Percentiles rank a stretch among this genome's conserved stretches.
phyloP scores from a whole-genome alignment of 2,113 vertebrate species.

The Scalopus aquaticus region DNA sequence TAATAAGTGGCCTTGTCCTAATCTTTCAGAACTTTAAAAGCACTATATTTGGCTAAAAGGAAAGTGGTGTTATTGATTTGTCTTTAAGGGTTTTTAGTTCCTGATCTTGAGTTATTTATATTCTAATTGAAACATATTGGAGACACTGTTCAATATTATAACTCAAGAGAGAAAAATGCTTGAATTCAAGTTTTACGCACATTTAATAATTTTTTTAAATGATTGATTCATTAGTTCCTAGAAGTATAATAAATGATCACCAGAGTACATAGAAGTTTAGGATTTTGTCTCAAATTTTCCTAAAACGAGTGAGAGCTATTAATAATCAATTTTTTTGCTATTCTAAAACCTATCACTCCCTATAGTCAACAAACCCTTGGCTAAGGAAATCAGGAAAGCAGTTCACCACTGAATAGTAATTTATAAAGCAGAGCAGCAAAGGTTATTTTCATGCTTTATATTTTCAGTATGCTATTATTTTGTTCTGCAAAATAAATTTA shows the following conservation, averaged over 20 bases:
- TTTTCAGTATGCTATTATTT: slow-evolving; percentile 39
- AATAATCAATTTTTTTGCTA: neutral
- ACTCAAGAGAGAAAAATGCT: slow-evolving; percentile 42
- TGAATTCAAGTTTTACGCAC: neutral
- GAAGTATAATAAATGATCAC: slow-evolving; percentile 49
- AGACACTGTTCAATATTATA: neutral
- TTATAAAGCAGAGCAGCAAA: slow-evolving; percentile 10
- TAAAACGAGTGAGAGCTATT: slow-evolving; percentile 21
- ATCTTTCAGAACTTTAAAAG: slow-evolving; percentile 67
- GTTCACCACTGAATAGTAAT: neutral
- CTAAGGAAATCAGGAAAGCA: neutral
- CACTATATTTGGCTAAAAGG: slow-evolving; percentile 43
- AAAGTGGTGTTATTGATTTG: slow-evolving; percentile 56
- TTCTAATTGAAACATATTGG: slow-evolving; percentile 15
- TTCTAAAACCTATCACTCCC: slow-evolving; percentile 11
- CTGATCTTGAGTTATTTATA: slow-evolving; percentile 69
- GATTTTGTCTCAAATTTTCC: slow-evolving; percentile 10
- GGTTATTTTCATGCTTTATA: neutral
- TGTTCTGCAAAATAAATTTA: slow-evolving; percentile 42
- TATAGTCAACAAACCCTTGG: slow-evolving; percentile 4
- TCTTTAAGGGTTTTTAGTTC: slow-evolving; percentile 61
- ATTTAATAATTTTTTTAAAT: slow-evolving; percentile 33
- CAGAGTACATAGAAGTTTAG: slow-evolving; percentile 15
- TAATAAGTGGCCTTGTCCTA: slow-evolving; percentile 42
- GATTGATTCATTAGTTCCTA: slow-evolving; percentile 1